Conservation (phyloP, 92 coral and sea anemone genomes). For the Phenganax marumi region DNA sequence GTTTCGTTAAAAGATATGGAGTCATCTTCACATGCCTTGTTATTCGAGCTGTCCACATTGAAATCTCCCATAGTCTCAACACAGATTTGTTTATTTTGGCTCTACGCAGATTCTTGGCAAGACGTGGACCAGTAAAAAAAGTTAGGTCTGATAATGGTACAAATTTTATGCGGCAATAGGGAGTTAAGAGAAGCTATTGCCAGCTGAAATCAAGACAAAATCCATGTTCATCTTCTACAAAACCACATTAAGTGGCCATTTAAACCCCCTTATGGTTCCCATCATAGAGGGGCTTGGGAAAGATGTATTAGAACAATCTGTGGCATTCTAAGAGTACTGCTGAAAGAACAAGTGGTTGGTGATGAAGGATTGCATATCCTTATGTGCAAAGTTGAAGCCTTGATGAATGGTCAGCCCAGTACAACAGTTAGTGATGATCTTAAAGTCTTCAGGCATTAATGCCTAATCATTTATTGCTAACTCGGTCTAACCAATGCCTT, state of each 20-base stretch:
- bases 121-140: constrained; percentile 29
- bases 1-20: constrained; percentile 35
- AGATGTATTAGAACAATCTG: constrained; percentile 4
- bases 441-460: background rate
- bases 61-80: constrained; percentile 41
- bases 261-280: constrained; percentile 37
- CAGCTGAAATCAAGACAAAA: constrained; percentile 28
- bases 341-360: background rate
- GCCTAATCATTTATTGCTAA: background rate
- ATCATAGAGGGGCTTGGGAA: constrained; percentile 42
- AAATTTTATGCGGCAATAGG: constrained; percentile 21
- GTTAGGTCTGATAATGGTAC: constrained; percentile 40
- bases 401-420: background rate
- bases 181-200: background rate
- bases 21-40: constrained; percentile 38
- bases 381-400: background rate
- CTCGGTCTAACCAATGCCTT: background rate
- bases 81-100: constrained; percentile 39
- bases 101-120: constrained; percentile 39
- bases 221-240: constrained; percentile 8
- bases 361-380: background rate
- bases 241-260: too few relatives aligned
- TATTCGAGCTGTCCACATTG: constrained; percentile 36
- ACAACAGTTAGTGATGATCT: background rate
- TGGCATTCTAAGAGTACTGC: background rate